Evolutionary conservation across 2,888 invertebrate species (phyloP), one percentile per base, ranked within the genome.

Genomic region (Drosophila stalkeri): DNA sequence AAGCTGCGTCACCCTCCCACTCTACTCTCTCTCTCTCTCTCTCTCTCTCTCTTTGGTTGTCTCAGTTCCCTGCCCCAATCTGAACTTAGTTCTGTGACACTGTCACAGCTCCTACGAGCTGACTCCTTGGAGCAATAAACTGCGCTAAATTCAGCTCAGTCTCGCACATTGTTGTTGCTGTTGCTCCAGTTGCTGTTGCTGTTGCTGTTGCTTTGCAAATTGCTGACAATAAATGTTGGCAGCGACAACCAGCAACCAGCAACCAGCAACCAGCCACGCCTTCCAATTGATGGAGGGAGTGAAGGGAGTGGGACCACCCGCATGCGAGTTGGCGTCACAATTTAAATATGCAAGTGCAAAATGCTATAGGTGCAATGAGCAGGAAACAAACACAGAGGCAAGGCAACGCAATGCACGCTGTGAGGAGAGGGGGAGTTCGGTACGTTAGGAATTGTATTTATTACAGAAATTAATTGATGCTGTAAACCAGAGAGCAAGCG

Each of bases 141-240:
- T 87, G 87, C 90, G 90, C 86, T 90, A 87, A 89, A 87, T 90
- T 87, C 81, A 79, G 71, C 77, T 79, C 73, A 77, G 77, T 75
- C 78, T 77, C 51, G 33, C 75, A 76, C 71, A 74, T 64, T 78
- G 66, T 67, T 80, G 71, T 49, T 70, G 70, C n/a, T 39, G n/a
- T 12, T 27, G 55, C 27, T 55, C 23, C 52, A 67, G 54, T 39
- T 62, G 64, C 43, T 66, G 64, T 55, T 72, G 64, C 43, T 66
- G 64, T 55, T 72, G 64, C 41, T 82, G 75, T 82, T 87, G 82
- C 81, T 89, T 86, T 83, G 89, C 87, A 86, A 90, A 86, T 86
- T 86, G 90, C 86, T 86, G 90, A 86, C 86, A 90, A 86, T 90
- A 90, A 90, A 86, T 79, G 85, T 76, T 89, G 81, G 72, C 89